A percentile compares a stretch with the other conserved stretches of the same genome.
phyloP scores from a whole-genome alignment of 2,888 invertebrate genomes.

The Myathropa florea region DNA sequence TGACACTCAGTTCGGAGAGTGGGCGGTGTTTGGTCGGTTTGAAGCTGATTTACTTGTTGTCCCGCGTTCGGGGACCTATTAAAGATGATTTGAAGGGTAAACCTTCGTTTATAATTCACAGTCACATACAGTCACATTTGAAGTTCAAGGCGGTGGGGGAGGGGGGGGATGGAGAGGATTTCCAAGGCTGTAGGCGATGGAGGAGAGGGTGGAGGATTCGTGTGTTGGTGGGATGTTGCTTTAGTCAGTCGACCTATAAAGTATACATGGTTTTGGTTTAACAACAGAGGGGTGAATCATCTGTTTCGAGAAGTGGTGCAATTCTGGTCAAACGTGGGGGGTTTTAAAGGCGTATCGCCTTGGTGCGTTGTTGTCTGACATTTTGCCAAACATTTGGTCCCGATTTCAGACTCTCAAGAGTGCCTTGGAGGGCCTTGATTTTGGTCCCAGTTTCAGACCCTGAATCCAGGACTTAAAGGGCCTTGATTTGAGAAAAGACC shows the following conservation, averaged over 20 bases:
- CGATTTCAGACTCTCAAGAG: no score
- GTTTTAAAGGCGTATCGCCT: no score
- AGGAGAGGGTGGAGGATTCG: background rate
- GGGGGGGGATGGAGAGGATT: no score
- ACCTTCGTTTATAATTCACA: background rate
- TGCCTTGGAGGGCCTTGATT: no score
- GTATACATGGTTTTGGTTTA: background rate
- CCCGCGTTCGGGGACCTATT: background rate
- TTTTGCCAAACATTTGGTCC: no score
- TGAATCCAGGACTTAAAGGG: no score
- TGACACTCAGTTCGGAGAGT: background rate
- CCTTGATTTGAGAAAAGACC: no score
- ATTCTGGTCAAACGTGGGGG: no score
- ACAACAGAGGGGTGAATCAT: background rate
- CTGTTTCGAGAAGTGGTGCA: background rate
- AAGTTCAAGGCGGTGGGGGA: background rate
- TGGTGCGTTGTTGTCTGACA: no score
- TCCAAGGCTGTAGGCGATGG: no score
- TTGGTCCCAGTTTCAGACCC: no score
- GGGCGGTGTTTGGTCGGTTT: background rate
- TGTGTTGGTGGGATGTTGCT: background rate
- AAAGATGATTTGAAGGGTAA: slow-evolving; percentile 11
- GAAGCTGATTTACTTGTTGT: background rate
- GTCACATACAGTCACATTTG: background rate
- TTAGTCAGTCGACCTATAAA: background rate